Percentiles rank a stretch among this genome's conserved stretches.
These are phyloP conservation scores for Umimayanthus kanabou DNA, from an alignment of 92 coral and sea anemone species.

Conservation along the genomic window DNA sequence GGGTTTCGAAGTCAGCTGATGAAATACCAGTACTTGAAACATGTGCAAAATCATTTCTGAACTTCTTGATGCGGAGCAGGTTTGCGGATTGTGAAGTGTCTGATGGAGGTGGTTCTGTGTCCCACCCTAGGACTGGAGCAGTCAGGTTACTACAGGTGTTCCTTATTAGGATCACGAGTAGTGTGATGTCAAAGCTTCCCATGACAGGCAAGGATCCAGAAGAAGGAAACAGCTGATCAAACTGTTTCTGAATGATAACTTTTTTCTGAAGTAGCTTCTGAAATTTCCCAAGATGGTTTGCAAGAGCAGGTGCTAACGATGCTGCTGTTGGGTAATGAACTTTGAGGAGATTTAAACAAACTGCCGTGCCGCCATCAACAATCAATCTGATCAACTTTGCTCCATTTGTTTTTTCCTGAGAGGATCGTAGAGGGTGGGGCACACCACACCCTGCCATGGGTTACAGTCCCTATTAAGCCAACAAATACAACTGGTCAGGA, in stretches of 20 bases:
- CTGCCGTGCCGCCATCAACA: slow-evolving; percentile 16
- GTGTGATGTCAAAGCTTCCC: slow-evolving; percentile 17
- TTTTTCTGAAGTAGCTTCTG: not conserved
- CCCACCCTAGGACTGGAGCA: slow-evolving; percentile 12
- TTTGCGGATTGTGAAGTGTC: slow-evolving; percentile 21
- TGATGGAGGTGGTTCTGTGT: not conserved
- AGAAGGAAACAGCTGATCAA: not conserved
- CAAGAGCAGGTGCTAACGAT: not conserved
- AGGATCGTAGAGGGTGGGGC: not conserved
- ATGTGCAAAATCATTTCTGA: slow-evolving; percentile 20
- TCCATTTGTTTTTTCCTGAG: not conserved
- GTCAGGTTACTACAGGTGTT: not conserved
- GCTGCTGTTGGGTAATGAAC: not conserved
- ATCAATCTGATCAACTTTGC: slow-evolving; percentile 14
- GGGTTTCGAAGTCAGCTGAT: not conserved
- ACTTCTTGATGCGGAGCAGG: not conserved
- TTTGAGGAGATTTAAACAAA: not conserved
- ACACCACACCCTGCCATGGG: slow-evolving; percentile 1
- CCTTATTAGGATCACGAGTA: not conserved
- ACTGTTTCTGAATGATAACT: not conserved
- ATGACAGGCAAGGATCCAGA: not conserved
- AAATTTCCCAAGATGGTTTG: not conserved
- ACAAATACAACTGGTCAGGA: not conserved
- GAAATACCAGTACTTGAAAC: not conserved
- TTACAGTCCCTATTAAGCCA: not conserved